Percentiles rank a stretch among this genome's conserved stretches.
Evolutionary conservation across 2,888 invertebrate genomes (phyloP).

Genomic region (Eupithecia subfuscata): DNA sequence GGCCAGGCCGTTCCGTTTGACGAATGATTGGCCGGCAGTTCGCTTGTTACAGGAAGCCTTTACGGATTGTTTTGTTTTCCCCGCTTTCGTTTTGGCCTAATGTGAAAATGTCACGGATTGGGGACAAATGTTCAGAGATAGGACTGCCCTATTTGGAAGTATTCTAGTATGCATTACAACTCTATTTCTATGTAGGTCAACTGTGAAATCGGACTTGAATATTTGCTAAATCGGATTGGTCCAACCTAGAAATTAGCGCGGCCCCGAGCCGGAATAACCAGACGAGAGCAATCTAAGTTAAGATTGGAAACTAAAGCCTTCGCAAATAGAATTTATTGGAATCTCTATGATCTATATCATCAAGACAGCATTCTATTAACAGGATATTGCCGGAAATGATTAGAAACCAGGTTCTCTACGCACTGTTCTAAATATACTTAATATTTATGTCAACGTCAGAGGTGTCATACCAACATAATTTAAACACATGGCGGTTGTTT

Average conservation of each 20-base stretch:
- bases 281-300: background rate
- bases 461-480: slow-evolving; percentile 18
- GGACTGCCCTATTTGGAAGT: slow-evolving; percentile 33
- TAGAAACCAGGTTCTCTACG: background rate
- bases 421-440: background rate
- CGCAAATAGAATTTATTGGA: background rate
- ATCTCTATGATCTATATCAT: background rate
- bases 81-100: slow-evolving; percentile 49
- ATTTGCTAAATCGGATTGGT: slow-evolving; percentile 22
- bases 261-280: slow-evolving; percentile 10
- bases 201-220: slow-evolving; percentile 17
- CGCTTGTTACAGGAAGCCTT: slow-evolving; percentile 65
- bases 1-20: slow-evolving; percentile 72
- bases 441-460: slow-evolving; percentile 20
- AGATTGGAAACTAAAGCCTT: background rate
- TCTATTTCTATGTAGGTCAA: slow-evolving; percentile 31
- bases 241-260: slow-evolving; percentile 14
- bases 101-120: slow-evolving; percentile 48
- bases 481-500: slow-evolving; percentile 23
- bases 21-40: slow-evolving; percentile 78
- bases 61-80: slow-evolving; percentile 67
- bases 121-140: slow-evolving; percentile 47
- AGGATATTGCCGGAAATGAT: slow-evolving; percentile 1
- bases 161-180: slow-evolving; percentile 19
- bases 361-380: background rate